Conservation (phyloP, 2,113 vertebrate species). For the Eclectus roratus region DNA sequence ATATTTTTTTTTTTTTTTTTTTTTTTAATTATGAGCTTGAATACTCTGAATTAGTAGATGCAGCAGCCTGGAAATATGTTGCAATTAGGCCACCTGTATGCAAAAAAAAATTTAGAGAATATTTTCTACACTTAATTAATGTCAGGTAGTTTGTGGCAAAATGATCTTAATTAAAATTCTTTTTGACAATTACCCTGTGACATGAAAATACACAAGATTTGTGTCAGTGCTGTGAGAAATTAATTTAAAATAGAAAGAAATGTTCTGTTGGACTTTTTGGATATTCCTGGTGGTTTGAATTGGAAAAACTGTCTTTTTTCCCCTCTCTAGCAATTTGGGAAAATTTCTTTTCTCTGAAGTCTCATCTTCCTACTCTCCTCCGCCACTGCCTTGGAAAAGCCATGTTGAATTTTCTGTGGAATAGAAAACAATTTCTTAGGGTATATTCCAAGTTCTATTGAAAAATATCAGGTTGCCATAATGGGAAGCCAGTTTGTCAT, state of each 20-base stretch:
- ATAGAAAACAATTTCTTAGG: not conserved
- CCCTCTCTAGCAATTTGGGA: fast-evolving
- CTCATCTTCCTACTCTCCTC: not conserved
- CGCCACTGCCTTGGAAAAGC: not conserved
- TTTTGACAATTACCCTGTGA: not conserved
- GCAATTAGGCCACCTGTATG: not conserved
- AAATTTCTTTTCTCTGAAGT: not conserved
- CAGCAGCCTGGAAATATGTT: not conserved
- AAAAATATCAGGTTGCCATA: not conserved
- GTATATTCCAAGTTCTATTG: not conserved
- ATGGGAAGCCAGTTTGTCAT: not conserved
- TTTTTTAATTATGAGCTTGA: not conserved
- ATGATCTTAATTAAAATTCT: not conserved
- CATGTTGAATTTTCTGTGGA: not conserved
- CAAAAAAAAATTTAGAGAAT: not conserved
- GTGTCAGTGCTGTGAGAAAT: not conserved
- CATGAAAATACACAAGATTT: not conserved
- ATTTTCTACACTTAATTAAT: not conserved
- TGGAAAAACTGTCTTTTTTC: not conserved
- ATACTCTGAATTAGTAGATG: not conserved
- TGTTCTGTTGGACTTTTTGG: not conserved
- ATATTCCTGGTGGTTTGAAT: not conserved
- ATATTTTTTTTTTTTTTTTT: not conserved
- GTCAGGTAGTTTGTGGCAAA: not conserved
- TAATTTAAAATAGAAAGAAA: not conserved